These are phyloP conservation scores for Pterocles orientalis DNA, from an alignment of 2,113 vertebrate species.

Conservation along the genomic window DNA sequence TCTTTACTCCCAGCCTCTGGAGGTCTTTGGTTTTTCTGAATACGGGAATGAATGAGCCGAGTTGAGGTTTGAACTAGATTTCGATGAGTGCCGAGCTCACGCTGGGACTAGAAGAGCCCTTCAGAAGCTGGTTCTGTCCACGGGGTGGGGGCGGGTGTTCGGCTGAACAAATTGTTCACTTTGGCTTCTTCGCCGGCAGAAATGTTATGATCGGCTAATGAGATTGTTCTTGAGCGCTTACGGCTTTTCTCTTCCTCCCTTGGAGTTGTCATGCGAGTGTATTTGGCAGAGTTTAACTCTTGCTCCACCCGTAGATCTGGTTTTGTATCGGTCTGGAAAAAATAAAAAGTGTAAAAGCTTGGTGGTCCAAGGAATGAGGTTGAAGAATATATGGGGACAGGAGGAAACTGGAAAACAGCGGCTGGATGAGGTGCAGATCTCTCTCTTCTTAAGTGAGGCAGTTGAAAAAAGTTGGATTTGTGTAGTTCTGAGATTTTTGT, in stretches of 20 bases:
- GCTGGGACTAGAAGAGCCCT: constrained; percentile 21
- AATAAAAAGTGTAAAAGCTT: background rate
- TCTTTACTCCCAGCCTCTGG: background rate
- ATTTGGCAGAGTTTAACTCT: background rate
- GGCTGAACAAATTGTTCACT: constrained; percentile 58
- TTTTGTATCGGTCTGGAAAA: background rate
- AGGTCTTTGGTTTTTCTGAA: background rate
- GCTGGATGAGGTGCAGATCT: background rate
- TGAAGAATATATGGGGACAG: background rate
- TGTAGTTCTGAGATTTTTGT: background rate
- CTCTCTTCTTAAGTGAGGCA: background rate
- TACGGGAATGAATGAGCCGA: background rate
- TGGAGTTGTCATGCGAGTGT: background rate
- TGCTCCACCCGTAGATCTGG: background rate
- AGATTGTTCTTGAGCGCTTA: background rate
- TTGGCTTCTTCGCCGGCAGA: constrained; percentile 35
- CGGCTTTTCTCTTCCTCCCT: constrained; percentile 22
- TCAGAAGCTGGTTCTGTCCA: background rate
- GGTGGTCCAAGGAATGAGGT: background rate
- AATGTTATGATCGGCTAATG: constrained; percentile 11
- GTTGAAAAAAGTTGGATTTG: background rate
- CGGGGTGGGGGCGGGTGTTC: background rate
- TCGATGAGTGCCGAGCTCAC: background rate
- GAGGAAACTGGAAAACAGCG: background rate
- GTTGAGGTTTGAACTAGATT: background rate